Evolutionary conservation across 1,140 invertebrate species (phyloP).

Genomic region (Aphis gossypii): DNA sequence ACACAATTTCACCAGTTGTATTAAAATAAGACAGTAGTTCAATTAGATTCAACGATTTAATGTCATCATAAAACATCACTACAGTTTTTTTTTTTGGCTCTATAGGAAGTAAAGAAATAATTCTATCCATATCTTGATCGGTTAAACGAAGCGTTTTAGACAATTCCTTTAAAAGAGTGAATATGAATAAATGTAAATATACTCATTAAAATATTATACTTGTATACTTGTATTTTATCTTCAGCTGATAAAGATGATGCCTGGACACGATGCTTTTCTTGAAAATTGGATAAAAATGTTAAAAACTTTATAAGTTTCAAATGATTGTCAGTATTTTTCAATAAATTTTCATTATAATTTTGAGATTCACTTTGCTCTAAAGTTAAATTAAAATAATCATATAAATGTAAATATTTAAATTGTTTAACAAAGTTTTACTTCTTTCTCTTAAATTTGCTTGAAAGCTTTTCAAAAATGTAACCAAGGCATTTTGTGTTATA

Average conservation of each 20-base stretch:
- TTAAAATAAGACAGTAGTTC: slow-evolving; percentile 70
- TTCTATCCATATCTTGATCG: slow-evolving; percentile 37
- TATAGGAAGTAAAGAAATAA: slow-evolving; percentile 56
- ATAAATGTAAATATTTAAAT: background rate
- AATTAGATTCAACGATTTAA: slow-evolving; percentile 62
- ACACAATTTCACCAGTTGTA: slow-evolving; percentile 65
- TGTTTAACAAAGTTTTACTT: background rate
- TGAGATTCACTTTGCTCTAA: slow-evolving; percentile 64
- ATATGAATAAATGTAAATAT: background rate
- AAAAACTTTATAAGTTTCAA: slow-evolving; percentile 38
- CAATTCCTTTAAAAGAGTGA: background rate
- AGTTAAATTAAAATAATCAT: background rate
- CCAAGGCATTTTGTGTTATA: slow-evolving; percentile 68
- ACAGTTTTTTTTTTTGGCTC: slow-evolving; percentile 60
- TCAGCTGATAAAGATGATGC: slow-evolving; percentile 10
- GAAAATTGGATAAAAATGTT: slow-evolving; percentile 36
- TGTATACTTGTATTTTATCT: slow-evolving; percentile 35
- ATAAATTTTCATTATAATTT: background rate
- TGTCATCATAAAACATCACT: slow-evolving; percentile 65
- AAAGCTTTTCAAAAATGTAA: slow-evolving; percentile 56
- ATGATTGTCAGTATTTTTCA: slow-evolving; percentile 23
- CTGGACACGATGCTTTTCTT: background rate
- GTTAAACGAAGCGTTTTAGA: slow-evolving; percentile 48
- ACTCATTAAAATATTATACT: background rate
- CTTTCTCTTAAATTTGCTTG: slow-evolving; percentile 26